Conservation (phyloP, 92 coral and sea anemone genomes). For the Micromussa lordhowensis region DNA sequence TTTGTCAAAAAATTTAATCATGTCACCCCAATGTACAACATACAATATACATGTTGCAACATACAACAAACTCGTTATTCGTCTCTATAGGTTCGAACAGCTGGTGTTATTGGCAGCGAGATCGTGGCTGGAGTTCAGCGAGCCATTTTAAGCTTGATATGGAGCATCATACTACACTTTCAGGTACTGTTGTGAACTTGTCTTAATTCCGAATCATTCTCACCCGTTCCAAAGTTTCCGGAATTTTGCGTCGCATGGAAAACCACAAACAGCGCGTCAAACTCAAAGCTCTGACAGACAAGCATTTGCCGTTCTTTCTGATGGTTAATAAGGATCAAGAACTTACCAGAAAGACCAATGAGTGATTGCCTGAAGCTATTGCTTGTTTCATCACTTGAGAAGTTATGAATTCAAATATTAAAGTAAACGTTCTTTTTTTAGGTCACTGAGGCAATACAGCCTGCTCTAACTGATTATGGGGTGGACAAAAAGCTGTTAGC, state of each 20-base stretch:
- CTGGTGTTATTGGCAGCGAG: slow-evolving; percentile 73
- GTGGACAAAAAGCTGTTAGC: slow-evolving; percentile 63
- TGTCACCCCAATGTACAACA: too few species aligned
- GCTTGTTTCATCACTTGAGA: not conserved
- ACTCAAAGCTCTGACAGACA: not conserved
- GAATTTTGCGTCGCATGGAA: too few species aligned
- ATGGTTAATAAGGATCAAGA: not conserved
- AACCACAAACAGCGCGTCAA: not conserved
- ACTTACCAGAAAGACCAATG: not conserved
- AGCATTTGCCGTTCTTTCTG: too few species aligned
- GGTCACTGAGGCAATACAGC: slow-evolving; percentile 28
- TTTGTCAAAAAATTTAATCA: too few species aligned
- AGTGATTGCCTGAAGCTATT: not conserved
- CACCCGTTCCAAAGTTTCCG: too few species aligned
- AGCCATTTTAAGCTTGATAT: slow-evolving; percentile 70
- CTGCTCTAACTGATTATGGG: slow-evolving; percentile 25
- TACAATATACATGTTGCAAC: too few species aligned
- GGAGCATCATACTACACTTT: slow-evolving; percentile 82
- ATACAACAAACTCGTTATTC: not conserved
- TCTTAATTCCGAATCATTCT: not conserved
- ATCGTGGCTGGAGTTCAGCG: slow-evolving; percentile 69
- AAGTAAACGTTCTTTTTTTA: not conserved
- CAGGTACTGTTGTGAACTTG: slow-evolving; percentile 55
- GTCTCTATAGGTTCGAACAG: slow-evolving; percentile 62
- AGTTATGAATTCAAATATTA: not conserved